Conservation (phyloP, 2,888 invertebrate species). For the Tromatobia lineatoria region DNA sequence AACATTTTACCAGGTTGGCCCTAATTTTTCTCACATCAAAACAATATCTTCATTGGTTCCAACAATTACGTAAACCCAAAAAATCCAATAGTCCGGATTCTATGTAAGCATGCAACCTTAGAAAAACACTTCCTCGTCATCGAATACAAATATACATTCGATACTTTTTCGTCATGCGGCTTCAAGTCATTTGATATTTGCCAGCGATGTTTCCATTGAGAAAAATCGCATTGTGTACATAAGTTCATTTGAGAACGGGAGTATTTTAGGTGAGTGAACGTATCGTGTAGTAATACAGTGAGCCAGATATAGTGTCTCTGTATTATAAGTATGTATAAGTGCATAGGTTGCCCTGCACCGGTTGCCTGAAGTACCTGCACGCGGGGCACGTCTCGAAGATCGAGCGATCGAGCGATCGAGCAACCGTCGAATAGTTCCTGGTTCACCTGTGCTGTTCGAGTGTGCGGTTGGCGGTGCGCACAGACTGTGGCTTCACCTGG, state of each 20-base stretch:
- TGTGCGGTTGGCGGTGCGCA: slow-evolving; percentile 28
- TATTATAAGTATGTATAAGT: slow-evolving; percentile 53
- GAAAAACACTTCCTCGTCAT: no score
- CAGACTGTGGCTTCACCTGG: slow-evolving; percentile 73
- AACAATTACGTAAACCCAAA: no score
- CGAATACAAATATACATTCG: no score
- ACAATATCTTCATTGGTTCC: no score
- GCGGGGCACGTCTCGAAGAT: slow-evolving; percentile 67
- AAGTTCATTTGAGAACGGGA: slow-evolving; percentile 4
- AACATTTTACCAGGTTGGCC: no score
- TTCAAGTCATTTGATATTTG: no score
- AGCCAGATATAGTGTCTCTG: slow-evolving; percentile 41
- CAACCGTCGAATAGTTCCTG: slow-evolving; percentile 78
- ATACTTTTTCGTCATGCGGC: no score
- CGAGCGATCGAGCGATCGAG: slow-evolving; percentile 67
- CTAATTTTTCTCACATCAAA: no score
- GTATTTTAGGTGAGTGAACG: slow-evolving; percentile 16
- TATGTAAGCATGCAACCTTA: no score
- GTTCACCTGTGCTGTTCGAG: slow-evolving; percentile 79
- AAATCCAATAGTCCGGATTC: no score
- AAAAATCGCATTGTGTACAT: neutral
- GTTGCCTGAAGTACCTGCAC: slow-evolving; percentile 61
- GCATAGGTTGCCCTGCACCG: slow-evolving; percentile 55
- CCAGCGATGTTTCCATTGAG: no score
- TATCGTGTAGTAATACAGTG: slow-evolving; percentile 20